These are phyloP conservation scores for Hippocampus guttulatus DNA, from an alignment of 2,113 vertebrate genomes.

Conservation along the genomic window DNA sequence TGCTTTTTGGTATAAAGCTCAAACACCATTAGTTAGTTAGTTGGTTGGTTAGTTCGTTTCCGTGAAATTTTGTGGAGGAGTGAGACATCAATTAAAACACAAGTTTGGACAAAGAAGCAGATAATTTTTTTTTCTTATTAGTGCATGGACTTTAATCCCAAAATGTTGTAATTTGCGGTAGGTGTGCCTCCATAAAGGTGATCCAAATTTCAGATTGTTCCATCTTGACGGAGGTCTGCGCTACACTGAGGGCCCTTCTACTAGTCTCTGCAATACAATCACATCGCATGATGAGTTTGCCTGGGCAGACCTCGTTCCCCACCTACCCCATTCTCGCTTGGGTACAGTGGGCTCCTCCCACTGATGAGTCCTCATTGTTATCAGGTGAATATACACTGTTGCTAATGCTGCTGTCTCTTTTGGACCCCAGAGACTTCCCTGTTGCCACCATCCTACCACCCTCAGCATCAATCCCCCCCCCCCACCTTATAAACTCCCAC, in stretches of 20 bases:
- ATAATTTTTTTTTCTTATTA: neutral
- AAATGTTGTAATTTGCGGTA: neutral
- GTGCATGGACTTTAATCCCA: neutral
- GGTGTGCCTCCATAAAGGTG: neutral
- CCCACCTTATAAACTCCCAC: slow-evolving; percentile 37
- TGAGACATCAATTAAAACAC: too few species aligned
- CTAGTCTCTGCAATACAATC: neutral
- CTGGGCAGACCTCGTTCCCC: slow-evolving; percentile 12
- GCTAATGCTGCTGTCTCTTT: slow-evolving; percentile 62
- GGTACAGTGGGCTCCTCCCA: slow-evolving; percentile 65
- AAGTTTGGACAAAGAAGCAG: too few species aligned
- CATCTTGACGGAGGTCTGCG: neutral
- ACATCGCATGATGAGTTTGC: slow-evolving; percentile 32
- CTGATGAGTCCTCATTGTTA: slow-evolving; percentile 53
- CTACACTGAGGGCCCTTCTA: neutral
- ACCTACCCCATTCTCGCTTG: slow-evolving; percentile 4
- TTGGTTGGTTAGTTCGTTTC: neutral
- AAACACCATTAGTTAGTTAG: neutral
- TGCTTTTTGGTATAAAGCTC: too few species aligned
- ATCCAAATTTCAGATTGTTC: neutral
- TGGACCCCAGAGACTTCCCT: slow-evolving; percentile 52
- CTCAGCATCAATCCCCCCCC: slow-evolving; percentile 49
- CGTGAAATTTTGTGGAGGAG: too few species aligned
- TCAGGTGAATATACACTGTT: slow-evolving; percentile 63
- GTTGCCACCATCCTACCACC: slow-evolving; percentile 56